Base-by-base conservation (phyloP, 2,797 vertebrate species). In the Urocyon cinereoargenteus region DNA sequence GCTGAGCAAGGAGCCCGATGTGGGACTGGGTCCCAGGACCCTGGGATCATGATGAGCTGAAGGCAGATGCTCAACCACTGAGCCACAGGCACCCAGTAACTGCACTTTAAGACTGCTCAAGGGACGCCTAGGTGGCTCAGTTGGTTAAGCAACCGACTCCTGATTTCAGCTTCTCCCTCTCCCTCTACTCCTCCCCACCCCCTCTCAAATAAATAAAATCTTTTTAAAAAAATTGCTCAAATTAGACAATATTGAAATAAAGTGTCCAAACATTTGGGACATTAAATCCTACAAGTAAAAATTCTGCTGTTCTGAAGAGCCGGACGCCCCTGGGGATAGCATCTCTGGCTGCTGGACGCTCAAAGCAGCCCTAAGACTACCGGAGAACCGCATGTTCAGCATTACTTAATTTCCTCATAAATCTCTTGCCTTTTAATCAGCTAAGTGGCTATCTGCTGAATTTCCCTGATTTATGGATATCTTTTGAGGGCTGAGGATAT, bases 371-470 rank as follows among this genome's bases (percentile, higher is more conserved):
- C 49, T 68, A 57, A 55, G 36, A 55, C 81, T 55, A 6, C 9
- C 64, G n/a, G 73, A 96, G 82, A 97, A 90, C 55, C 91, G 91
- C 75, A 59, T n/a, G 57, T 66, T 96, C 97, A 97, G 97, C 96
- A 97, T 97, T 94, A 96, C 84, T 82, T 95, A 96, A 97, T 94
- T 92, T 97, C 90, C 88, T 95, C 96, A 96, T 98, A 97, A 97
- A 97, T 97, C 97, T 96, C 95, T 92, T 92, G 81, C 95, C 94
- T 97, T 98, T 97, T 98, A 97, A 98, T 98, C 96, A 98, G 97
- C 90, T 98, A 97, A 98, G 97, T 98, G 96, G 96, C 86, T 95
- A 78, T 96, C 86, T 97, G 94, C 84, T 93, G 85, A 90, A 96
- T 92, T 90, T 87, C 88, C 55, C 93, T 97, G 90, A 97, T 97